Evolutionary conservation across 2,113 vertebrate species (phyloP).

Genomic region (Lepus europaeus): DNA sequence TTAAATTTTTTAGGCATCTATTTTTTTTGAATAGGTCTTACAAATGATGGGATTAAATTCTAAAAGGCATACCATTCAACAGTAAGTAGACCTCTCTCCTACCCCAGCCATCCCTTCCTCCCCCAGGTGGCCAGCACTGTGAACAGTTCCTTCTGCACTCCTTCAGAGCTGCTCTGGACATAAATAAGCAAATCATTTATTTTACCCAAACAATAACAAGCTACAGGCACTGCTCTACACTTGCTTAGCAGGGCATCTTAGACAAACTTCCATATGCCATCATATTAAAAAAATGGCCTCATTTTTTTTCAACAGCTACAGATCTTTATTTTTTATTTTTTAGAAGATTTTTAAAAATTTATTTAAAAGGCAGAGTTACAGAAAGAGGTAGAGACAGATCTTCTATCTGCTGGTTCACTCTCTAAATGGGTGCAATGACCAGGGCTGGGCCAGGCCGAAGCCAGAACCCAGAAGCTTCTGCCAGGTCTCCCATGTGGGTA

Average conservation of each 20-base stretch:
- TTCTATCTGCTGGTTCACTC: too few relatives aligned
- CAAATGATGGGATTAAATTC: constrained; percentile 32
- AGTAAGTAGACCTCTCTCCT: background rate
- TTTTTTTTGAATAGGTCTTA: background rate
- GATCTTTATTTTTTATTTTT: too few relatives aligned
- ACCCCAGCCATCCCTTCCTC: background rate
- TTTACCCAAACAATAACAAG: background rate
- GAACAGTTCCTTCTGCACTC: background rate
- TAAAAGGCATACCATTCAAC: background rate
- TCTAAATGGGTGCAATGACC: too few relatives aligned
- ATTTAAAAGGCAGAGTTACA: too few relatives aligned
- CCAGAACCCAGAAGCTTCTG: too few relatives aligned
- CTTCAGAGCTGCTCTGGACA: constrained; percentile 13
- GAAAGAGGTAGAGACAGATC: too few relatives aligned
- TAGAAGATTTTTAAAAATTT: too few relatives aligned
- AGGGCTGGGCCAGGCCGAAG: too few relatives aligned
- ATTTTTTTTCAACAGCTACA: background rate
- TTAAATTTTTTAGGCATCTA: background rate
- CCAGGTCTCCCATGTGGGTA: too few relatives aligned
- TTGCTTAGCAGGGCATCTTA: background rate
- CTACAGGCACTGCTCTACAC: background rate
- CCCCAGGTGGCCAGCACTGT: background rate
- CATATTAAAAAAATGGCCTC: background rate
- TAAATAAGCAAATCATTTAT: background rate
- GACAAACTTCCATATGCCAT: background rate